Conservation (phyloP, 2,888 invertebrate genomes). For the Zele albiditarsus region DNA sequence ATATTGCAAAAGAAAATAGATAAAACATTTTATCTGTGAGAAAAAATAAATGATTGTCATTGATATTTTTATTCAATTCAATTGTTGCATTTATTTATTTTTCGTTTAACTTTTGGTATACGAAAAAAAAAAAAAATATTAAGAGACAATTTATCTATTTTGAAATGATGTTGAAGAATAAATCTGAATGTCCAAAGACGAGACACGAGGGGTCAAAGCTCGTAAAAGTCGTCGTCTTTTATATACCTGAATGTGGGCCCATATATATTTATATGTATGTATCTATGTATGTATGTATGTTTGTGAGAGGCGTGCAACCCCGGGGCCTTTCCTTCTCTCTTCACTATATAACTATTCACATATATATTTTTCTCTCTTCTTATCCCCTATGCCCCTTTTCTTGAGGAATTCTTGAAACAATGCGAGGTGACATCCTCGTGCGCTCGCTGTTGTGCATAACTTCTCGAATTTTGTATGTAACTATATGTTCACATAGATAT, state of each 20-base stretch:
- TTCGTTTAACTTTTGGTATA: background rate
- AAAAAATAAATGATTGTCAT: no score
- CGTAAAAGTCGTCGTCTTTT: conserved; percentile 45
- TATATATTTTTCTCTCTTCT: conserved; percentile 19
- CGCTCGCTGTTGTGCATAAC: conserved; percentile 48
- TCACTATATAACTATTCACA: background rate
- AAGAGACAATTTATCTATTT: conserved; percentile 28
- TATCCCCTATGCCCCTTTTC: conserved; percentile 48
- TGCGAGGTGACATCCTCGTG: conserved; percentile 66
- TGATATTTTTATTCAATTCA: background rate
- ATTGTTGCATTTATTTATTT: conserved; percentile 8
- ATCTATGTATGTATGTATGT: background rate
- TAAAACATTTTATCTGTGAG: no score
- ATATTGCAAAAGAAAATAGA: no score
- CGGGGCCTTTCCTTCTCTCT: conserved; percentile 32
- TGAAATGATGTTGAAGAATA: conserved; percentile 41
- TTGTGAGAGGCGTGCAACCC: conserved; percentile 34
- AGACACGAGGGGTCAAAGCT: conserved; percentile 40
- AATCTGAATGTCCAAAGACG: conserved; percentile 39
- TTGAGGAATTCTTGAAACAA: conserved; percentile 70
- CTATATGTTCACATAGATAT: conserved; percentile 39
- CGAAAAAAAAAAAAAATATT: background rate
- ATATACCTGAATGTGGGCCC: conserved; percentile 48
- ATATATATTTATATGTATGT: background rate
- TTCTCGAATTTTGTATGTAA: conserved; percentile 38